Conservation (phyloP, 1,140 invertebrate genomes). For the Nasonia longicornis region DNA sequence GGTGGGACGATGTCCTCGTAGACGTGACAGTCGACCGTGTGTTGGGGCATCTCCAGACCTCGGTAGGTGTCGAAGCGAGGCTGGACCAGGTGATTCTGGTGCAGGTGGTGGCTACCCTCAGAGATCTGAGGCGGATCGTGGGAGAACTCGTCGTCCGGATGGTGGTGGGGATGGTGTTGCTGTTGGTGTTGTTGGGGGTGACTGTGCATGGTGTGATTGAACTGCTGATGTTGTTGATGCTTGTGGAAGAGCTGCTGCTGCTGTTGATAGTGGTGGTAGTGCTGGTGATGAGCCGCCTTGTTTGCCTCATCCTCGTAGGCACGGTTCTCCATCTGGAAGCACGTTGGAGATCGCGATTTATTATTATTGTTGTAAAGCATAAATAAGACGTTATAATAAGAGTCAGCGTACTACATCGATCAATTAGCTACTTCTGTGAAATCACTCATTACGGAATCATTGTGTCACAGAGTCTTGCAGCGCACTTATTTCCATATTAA, state of each 20-base stretch:
- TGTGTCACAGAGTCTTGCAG: no score
- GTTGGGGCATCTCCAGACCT: constrained; percentile 21
- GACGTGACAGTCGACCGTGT: constrained; percentile 54
- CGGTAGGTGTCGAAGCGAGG: constrained; percentile 10
- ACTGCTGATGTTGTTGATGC: constrained; percentile 32
- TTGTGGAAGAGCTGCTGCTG: constrained; percentile 28
- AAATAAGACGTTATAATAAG: no score
- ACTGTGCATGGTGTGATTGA: not conserved
- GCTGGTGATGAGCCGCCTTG: constrained; percentile 42
- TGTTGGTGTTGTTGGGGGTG: not conserved
- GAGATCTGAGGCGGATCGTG: not conserved
- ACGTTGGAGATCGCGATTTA: not conserved
- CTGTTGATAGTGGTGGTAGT: constrained; percentile 21
- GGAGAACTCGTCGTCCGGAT: not conserved
- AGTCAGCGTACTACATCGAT: no score
- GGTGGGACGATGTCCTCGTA: constrained; percentile 62
- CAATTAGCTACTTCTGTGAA: no score
- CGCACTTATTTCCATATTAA: no score
- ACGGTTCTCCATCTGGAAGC: constrained; percentile 64
- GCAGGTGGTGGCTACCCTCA: constrained; percentile 39
- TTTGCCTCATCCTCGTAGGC: constrained; percentile 61
- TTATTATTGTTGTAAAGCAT: not conserved
- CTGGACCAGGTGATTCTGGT: constrained; percentile 23
- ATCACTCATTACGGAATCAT: no score
- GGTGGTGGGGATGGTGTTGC: not conserved